Conservation (phyloP, 1,140 invertebrate genomes). For the Bombus ignitus region DNA sequence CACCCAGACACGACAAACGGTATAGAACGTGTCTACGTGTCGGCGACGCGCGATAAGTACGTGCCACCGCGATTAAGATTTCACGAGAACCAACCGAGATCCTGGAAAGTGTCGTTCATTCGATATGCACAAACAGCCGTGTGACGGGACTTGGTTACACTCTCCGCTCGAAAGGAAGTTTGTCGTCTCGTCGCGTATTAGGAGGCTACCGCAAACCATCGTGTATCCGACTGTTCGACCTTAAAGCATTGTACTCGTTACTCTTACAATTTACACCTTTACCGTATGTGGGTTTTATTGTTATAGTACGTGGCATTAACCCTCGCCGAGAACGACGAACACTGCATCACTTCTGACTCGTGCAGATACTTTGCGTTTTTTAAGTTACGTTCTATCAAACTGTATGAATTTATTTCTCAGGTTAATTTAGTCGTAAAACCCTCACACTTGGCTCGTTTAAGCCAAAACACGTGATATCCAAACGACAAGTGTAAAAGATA, state of each 20-base stretch:
- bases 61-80: conserved; percentile 74
- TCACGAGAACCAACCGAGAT: conserved; percentile 75
- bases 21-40: conserved; percentile 51
- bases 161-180: conserved; percentile 42
- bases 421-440: too few species aligned
- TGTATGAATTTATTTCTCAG: too few species aligned
- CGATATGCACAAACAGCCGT: conserved; percentile 79
- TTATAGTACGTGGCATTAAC: too few species aligned
- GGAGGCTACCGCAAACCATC: conserved; percentile 40
- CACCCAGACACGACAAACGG: conserved; percentile 30
- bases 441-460: too few species aligned
- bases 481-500: too few species aligned
- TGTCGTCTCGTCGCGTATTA: background rate
- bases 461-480: too few species aligned
- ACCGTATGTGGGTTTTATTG: too few species aligned
- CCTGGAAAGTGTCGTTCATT: conserved; percentile 68
- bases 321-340: too few species aligned
- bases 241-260: background rate
- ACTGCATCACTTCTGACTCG: too few species aligned
- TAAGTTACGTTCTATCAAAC: too few species aligned
- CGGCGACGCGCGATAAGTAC: conserved; percentile 75
- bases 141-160: conserved; percentile 80
- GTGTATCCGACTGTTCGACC: background rate
- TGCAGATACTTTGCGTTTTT: too few species aligned
- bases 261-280: too few species aligned